These are phyloP conservation scores for Girardia tigrina DNA, from an alignment of 2,888 invertebrate species.

Conservation along the genomic window DNA sequence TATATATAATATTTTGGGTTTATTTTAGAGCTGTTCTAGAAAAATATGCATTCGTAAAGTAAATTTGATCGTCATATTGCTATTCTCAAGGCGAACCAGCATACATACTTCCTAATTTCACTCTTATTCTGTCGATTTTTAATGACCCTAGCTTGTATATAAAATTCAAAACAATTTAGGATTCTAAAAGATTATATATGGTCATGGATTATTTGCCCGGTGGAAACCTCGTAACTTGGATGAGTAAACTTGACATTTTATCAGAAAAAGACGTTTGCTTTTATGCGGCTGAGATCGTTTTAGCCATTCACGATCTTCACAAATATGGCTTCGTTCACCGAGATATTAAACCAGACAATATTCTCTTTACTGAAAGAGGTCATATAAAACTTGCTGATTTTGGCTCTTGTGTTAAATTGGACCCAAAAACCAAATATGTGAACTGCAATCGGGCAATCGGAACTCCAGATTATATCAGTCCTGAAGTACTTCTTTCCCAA, in stretches of 20 bases:
- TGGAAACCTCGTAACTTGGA: slow-evolving; percentile 32
- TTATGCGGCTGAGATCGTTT: slow-evolving; percentile 29
- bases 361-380: not conserved
- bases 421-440: slow-evolving; percentile 13
- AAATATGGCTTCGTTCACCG: slow-evolving; percentile 26
- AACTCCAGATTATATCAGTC: slow-evolving; percentile 33
- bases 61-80: too few species aligned
- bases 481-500: slow-evolving; percentile 28
- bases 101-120: too few species aligned
- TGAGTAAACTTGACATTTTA: slow-evolving; percentile 29
- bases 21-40: too few species aligned
- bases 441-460: slow-evolving; percentile 26
- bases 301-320: slow-evolving; percentile 15
- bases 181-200: slow-evolving; percentile 24
- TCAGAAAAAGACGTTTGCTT: slow-evolving; percentile 1
- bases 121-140: too few species aligned
- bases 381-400: slow-evolving; percentile 27
- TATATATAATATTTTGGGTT: too few species aligned
- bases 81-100: too few species aligned
- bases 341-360: not conserved
- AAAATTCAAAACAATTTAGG: too few species aligned
- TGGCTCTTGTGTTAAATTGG: slow-evolving; percentile 29
- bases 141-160: too few species aligned
- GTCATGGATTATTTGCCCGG: slow-evolving; percentile 33
- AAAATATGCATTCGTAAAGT: too few species aligned